Base-by-base conservation (phyloP, 2,797 vertebrate species). In the Decapterus maruadsi region DNA sequence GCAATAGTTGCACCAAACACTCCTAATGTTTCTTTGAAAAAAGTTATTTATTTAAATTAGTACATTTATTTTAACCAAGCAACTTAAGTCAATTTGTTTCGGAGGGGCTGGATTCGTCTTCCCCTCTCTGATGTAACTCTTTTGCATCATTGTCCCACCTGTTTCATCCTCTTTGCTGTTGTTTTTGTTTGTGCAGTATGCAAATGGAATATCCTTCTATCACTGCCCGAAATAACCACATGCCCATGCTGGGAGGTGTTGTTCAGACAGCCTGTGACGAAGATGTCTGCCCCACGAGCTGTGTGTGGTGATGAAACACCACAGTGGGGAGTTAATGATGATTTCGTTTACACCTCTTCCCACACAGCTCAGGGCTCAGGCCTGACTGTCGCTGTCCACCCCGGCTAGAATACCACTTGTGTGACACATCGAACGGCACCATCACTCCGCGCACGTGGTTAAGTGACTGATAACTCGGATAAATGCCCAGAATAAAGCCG, bases 281-380 rank as follows among this genome's bases (percentile, higher is more conserved):
- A 80, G 40, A 80, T 7, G 81, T 79, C 83, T 89, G 82, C 80
- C 76, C 77, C 17, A 11, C 57, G 61, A 84, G 55, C 85, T 55
- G 59, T 59, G 72, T 68, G 73, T 75, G 78, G 77, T 84, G 90
- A 87, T 83, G 83, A 87, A 90, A 88, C 78, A 51, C 69, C 83
- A 45, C 88, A 75, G 85, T 38, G 13, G 92, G 90, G 90, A 86
- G 85, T 75, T 78, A 63, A 85, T 77, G 85, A 91, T 84, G 81
- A 91, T 86, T 90, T 81, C 19, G 50, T 89, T 87, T 67, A 72
- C 89, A 80, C 87, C 60, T 88, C 87, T 66, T 79, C 91, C 92
- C 76, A 93, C 89, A 58, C 72, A 76, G 81, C 40, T 48, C 62
- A 20, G 50, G 29, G 67, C 82, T 64, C 68, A 14, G 65, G 68